These are phyloP conservation scores for Schizaphis graminum DNA, from an alignment of 2,888 invertebrate species.

Conservation along the genomic window DNA sequence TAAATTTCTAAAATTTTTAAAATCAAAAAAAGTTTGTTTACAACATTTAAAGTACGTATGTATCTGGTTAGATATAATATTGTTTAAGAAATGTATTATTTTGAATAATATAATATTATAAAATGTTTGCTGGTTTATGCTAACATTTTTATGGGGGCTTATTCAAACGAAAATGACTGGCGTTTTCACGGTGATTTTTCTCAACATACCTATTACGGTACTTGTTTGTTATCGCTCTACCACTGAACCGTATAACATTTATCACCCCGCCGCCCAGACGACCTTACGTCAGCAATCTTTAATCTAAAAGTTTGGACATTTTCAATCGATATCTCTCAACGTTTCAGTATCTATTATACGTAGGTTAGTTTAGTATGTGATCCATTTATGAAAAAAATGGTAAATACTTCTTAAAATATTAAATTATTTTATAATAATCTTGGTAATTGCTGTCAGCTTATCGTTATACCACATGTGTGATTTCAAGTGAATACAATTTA, in stretches of 20 bases:
- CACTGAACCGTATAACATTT: not conserved
- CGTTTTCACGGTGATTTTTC: not conserved
- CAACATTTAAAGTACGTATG: not conserved
- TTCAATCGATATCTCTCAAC: not conserved
- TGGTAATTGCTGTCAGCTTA: too few relatives aligned
- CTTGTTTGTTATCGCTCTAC: not conserved
- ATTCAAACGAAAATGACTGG: not conserved
- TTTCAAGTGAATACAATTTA: not conserved
- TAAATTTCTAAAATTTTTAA: not conserved
- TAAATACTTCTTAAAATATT: too few relatives aligned
- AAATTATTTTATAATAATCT: too few relatives aligned
- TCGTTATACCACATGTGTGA: not conserved
- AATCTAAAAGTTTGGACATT: not conserved
- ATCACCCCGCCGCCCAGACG: not conserved
- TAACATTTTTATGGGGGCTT: not conserved
- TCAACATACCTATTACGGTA: not conserved
- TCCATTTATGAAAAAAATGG: too few relatives aligned
- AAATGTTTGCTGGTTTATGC: conserved; percentile 5
- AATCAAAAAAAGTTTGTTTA: not conserved
- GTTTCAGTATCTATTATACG: not conserved
- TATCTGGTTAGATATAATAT: not conserved
- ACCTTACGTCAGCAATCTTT: not conserved
- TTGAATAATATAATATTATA: not conserved
- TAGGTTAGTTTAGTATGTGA: not conserved
- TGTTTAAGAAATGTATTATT: not conserved